Evolutionary conservation across 2,797 vertebrate species (phyloP).

Genomic region (Urosaurus nigricauda): DNA sequence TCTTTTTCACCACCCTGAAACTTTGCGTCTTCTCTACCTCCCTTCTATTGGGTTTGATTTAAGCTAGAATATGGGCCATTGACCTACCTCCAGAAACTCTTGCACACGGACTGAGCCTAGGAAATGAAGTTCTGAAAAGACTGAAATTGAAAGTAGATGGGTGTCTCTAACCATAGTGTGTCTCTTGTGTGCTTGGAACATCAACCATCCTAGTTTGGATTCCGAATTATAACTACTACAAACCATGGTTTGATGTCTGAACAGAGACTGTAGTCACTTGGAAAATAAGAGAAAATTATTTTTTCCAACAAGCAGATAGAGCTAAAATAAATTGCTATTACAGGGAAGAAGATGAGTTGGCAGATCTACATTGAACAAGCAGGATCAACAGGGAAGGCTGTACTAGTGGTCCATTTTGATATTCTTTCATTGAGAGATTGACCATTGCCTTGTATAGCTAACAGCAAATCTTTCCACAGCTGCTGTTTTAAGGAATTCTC

Average conservation of each 20-base stretch:
- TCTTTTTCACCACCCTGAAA: no score
- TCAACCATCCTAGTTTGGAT: background rate
- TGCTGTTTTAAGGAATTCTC: background rate
- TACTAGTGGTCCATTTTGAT: background rate
- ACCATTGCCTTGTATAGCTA: background rate
- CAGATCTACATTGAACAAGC: background rate
- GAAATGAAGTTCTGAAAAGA: background rate
- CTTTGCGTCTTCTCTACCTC: no score
- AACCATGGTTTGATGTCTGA: background rate
- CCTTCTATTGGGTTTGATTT: no score
- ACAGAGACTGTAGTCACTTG: background rate
- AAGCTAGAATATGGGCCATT: background rate
- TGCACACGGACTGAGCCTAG: background rate
- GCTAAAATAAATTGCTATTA: background rate
- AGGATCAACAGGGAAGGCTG: background rate
- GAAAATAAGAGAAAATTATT: background rate
- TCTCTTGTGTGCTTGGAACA: background rate
- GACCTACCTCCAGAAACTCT: background rate
- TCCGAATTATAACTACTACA: background rate
- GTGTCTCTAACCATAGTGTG: background rate
- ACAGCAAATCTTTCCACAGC: background rate
- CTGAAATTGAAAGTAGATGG: background rate
- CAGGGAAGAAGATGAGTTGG: background rate
- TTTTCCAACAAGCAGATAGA: background rate
- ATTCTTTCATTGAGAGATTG: background rate